These are phyloP conservation scores for Nysson spinosus DNA, from an alignment of 2,888 invertebrate species.

Conservation along the genomic window DNA sequence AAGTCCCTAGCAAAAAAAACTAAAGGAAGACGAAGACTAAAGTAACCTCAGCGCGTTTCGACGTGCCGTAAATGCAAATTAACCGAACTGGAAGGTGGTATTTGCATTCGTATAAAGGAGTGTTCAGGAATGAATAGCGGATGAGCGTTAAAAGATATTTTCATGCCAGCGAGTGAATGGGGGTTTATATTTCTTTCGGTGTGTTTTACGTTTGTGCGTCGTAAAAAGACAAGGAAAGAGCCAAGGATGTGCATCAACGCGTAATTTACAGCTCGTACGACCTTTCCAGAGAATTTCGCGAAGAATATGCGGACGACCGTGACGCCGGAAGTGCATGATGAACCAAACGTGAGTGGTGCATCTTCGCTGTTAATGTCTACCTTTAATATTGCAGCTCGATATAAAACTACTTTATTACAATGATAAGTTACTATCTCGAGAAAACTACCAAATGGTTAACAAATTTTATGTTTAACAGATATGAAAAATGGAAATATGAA, in stretches of 20 bases:
- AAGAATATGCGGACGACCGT: conserved; percentile 21
- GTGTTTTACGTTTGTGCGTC: background rate
- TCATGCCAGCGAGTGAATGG: conserved; percentile 13
- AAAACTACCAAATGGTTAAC: no score
- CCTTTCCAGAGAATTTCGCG: conserved; percentile 31
- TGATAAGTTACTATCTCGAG: no score
- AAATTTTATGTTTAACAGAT: no score
- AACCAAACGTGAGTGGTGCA: conserved; percentile 2
- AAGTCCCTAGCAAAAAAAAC: no score
- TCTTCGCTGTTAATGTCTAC: background rate
- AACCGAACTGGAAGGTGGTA: background rate
- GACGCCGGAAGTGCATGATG: conserved; percentile 34
- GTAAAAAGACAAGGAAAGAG: conserved; percentile 11
- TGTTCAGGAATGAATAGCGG: conserved; percentile 6
- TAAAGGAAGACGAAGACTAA: no score
- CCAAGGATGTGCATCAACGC: conserved; percentile 24
- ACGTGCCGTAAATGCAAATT: background rate
- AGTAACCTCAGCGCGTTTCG: no score
- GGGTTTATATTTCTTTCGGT: conserved; percentile 5
- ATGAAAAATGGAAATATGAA: no score
- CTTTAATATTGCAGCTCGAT: background rate
- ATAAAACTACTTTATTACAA: background rate
- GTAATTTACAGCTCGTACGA: conserved; percentile 27
- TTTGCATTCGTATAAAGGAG: conserved; percentile 17
- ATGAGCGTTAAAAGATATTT: conserved; percentile 7